Base-by-base conservation (phyloP, 2,888 invertebrate genomes). In the Allacma fusca region DNA sequence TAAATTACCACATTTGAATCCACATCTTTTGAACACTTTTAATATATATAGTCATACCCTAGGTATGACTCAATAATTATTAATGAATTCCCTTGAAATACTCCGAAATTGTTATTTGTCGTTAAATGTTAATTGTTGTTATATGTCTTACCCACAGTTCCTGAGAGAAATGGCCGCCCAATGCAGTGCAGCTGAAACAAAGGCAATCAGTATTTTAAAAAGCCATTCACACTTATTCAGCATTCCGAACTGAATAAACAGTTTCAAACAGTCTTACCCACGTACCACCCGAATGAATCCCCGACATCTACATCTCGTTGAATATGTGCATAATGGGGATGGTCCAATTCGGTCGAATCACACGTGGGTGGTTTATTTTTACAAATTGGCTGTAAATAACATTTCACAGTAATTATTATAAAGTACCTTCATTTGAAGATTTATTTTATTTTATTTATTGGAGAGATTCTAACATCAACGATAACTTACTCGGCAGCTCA, bases 121-220 rank as follows among this genome's bases (percentile, higher is more conserved):
- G n/a, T n/a, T n/a, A n/a, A n/a, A n/a, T n/a, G n/a, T n/a, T n/a
- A n/a, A n/a, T n/a, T n/a, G n/a, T n/a, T n/a, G n/a, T n/a, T n/a
- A n/a, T n/a, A n/a, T n/a, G n/a, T n/a, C 26, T 69, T 62, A 79
- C 79, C 80, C 80, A 13, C 78, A 75, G 64, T 80, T 80, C 40
- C 78, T 23, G 1, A 80, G 16, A 5, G 78, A 76, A 69, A 76
- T 78, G 1, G 78, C 80, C 50, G 72, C 73, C 80, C 80, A 80
- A 50, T 80, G 80, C 1, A 80, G 44, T 1, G 40, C 74, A 12
- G 50, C 75, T 75, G n/a, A 44, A n/a, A 59, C 28, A 57, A 43
- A 70, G 16, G 2, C 44, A 70, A 40, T 13, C 2, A 64, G 13
- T n/a, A n/a, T n/a, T n/a, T n/a, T n/a, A n/a, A n/a, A n/a, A n/a